These are phyloP conservation scores for Aplodontia rufa DNA, from an alignment of 2,113 vertebrate genomes.

Conservation along the genomic window DNA sequence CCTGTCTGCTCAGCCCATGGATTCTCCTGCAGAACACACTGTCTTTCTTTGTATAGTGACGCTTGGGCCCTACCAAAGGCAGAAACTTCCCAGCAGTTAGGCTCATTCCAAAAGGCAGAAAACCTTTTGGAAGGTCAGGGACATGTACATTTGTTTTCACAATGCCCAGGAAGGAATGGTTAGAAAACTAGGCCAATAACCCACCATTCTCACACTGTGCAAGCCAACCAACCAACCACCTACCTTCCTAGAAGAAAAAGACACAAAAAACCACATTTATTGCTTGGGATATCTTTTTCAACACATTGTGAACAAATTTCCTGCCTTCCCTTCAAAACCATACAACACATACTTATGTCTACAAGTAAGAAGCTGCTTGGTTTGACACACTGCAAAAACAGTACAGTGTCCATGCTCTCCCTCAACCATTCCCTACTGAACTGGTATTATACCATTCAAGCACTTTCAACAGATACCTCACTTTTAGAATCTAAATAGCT, in stretches of 20 bases:
- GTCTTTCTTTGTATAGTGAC: not conserved
- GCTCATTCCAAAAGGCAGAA: constrained; percentile 14
- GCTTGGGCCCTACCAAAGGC: not conserved
- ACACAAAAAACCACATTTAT: constrained; percentile 62
- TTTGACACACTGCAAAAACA: constrained; percentile 6
- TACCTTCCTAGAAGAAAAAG: constrained; percentile 26
- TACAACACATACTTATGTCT: not conserved
- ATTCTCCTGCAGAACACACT: not conserved
- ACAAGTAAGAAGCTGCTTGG: constrained; percentile 44
- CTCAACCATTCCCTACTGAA: not conserved
- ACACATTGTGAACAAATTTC: constrained; percentile 51
- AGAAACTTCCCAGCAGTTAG: not conserved
- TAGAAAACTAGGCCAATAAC: not conserved
- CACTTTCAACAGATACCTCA: not conserved
- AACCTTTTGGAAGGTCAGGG: not conserved
- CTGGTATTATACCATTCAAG: constrained; percentile 40
- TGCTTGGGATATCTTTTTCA: constrained; percentile 28
- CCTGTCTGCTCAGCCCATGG: not conserved
- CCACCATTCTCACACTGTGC: not conserved
- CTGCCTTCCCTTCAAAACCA: constrained; percentile 1
- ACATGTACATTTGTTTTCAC: constrained; percentile 31
- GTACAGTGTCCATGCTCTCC: constrained; percentile 42
- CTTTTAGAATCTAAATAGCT: not conserved
- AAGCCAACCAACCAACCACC: not conserved
- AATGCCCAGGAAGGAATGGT: not conserved